Evolutionary conservation across 2,113 vertebrate species (phyloP).

Genomic region (Turdus rufiventris): DNA sequence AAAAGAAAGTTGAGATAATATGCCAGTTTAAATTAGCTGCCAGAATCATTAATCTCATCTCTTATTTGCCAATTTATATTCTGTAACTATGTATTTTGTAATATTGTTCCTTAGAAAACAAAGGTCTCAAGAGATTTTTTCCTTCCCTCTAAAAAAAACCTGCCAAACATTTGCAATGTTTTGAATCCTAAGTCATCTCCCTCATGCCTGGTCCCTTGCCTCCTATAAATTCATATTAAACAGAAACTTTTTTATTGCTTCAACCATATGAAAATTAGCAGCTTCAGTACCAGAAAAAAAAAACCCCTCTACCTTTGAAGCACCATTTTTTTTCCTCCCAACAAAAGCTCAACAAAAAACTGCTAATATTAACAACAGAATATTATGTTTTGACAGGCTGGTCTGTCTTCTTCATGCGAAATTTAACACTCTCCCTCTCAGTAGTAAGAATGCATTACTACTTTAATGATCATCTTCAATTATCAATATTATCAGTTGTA

Average conservation of each 20-base stretch:
- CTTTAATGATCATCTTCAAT: background rate
- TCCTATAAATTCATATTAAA: slow-evolving; percentile 11
- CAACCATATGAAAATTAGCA: slow-evolving; percentile 7
- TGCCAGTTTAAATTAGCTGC: background rate
- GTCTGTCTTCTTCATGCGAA: background rate
- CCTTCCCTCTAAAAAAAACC: slow-evolving; percentile 34
- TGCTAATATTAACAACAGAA: background rate
- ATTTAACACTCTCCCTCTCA: background rate
- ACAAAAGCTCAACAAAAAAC: background rate
- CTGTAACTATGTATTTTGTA: slow-evolving; percentile 66
- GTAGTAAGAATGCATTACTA: background rate
- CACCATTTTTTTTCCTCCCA: background rate
- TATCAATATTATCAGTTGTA: background rate
- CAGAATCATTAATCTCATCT: slow-evolving; percentile 39
- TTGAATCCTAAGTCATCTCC: slow-evolving; percentile 36
- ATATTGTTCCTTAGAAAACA: slow-evolving; percentile 63
- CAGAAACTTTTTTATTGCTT: slow-evolving; percentile 5
- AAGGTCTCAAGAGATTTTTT: slow-evolving; percentile 50
- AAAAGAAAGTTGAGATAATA: background rate
- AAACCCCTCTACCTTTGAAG: background rate
- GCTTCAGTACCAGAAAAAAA: background rate
- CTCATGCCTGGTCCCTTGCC: background rate
- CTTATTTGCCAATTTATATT: slow-evolving; percentile 58
- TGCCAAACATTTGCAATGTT: slow-evolving; percentile 51
- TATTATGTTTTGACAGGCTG: background rate